Base-by-base conservation (phyloP, 2,113 vertebrate species). In the Nibea coibor region DNA sequence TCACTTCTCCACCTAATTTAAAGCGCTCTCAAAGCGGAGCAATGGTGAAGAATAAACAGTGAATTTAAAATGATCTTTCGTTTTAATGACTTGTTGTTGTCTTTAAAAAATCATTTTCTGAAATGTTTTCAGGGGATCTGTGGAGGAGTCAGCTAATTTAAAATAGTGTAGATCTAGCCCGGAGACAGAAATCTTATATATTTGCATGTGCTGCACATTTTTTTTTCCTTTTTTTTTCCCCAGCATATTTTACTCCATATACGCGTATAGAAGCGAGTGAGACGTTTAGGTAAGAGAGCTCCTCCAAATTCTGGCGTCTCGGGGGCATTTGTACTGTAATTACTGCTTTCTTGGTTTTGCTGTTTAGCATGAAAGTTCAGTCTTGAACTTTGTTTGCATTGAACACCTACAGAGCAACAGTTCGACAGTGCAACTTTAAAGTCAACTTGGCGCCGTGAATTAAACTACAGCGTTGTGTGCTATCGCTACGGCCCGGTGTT, bases 11-110 rank as follows among this genome's bases (percentile, higher is more conserved):
- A 76, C 69, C 79, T 91, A 70, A 90, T 89, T 88, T 83, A 82
- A 88, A 88, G 75, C 1, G 10, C 64, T 80, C 76, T 77, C 70
- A 72, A 72, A 19, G 72, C 48, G 50, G 35, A 75, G 65, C 58
- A 64, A 82, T 45, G 28, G 35, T 65, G 65, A 83, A 85, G 67
- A 90, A 85, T 80, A 89, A 90, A 90, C 81, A 85, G 47, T 69
- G 80, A 87, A 90, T 90, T 81, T 83, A 78, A 90, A 90, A 87
- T 86, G 53, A 89, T 83, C 57, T 89, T 79, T 85, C 75, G 68
- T 89, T 92, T 92, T 88, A 93, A 93, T 88, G 87, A 90, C 85
- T 92, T 88, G 81, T 87, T 88, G 81, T 91, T 90, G 80, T 87
- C 82, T 86, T 85, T 75, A 83, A 82, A 90, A 90, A 87, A 75